Conservation (phyloP, 2,797 vertebrate genomes). For the Fundulus diaphanus region DNA sequence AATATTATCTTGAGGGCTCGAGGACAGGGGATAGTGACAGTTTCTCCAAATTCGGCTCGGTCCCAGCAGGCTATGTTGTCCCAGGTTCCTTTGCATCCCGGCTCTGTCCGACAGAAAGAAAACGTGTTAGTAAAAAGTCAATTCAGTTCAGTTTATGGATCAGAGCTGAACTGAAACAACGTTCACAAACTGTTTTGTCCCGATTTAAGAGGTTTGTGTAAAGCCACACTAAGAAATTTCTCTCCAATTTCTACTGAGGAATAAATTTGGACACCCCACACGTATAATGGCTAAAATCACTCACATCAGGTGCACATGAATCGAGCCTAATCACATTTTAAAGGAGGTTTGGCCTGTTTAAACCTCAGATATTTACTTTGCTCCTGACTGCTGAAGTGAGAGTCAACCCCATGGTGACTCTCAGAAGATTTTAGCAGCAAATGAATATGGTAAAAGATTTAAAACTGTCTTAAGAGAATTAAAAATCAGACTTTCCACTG, state of each 20-base stretch:
- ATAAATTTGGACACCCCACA: not conserved
- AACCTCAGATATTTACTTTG: not conserved
- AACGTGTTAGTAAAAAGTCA: accelerated
- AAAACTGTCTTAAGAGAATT: too few species aligned
- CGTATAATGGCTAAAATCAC: not conserved
- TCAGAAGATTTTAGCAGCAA: not conserved
- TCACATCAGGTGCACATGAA: not conserved
- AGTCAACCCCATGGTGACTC: not conserved
- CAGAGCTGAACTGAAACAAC: not conserved
- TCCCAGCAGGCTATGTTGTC: constrained; percentile 92
- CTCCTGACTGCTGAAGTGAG: not conserved
- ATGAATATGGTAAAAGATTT: not conserved
- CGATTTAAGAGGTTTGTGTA: too few species aligned
- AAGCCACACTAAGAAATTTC: not conserved
- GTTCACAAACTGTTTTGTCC: not conserved
- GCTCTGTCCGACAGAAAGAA: constrained; percentile 51
- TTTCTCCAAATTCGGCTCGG: constrained; percentile 82
- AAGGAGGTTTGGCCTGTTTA: not conserved
- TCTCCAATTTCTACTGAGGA: not conserved
- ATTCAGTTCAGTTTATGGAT: not conserved
- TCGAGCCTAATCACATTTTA: too few species aligned
- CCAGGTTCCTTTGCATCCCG: constrained; percentile 85
- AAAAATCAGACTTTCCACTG: too few species aligned
- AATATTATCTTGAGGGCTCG: constrained; percentile 81
- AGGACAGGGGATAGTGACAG: constrained; percentile 87